These are phyloP conservation scores for Oligia latruncula DNA, from an alignment of 2,888 invertebrate genomes.

Conservation along the genomic window DNA sequence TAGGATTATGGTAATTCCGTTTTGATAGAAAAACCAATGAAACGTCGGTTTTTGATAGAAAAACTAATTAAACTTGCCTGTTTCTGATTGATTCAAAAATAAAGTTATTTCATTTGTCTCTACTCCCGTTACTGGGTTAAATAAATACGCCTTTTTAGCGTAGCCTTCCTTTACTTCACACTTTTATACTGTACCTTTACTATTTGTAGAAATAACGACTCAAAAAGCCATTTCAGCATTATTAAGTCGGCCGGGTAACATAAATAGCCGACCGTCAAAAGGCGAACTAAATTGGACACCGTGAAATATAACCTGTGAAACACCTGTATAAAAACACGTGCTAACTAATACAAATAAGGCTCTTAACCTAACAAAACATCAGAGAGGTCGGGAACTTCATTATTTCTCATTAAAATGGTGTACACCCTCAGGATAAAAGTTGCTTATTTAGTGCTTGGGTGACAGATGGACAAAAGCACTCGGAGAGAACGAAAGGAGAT, in stretches of 20 bases:
- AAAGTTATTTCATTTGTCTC: background rate
- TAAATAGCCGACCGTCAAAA: constrained; percentile 59
- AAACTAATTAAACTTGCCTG: constrained; percentile 4
- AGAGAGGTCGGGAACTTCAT: constrained; percentile 84
- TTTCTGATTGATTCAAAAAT: constrained; percentile 13
- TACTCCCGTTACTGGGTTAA: background rate
- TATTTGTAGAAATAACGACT: constrained; percentile 43
- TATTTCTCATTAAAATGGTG: constrained; percentile 87
- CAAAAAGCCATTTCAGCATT: constrained; percentile 35
- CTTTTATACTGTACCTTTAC: constrained; percentile 1
- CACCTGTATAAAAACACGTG: constrained; percentile 80
- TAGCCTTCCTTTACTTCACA: background rate
- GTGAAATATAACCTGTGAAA: constrained; percentile 66
- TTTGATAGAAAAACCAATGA: constrained; percentile 34
- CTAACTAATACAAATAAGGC: constrained; percentile 88
- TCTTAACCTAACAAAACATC: constrained; percentile 86
- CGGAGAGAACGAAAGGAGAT: constrained; percentile 73
- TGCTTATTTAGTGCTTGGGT: constrained; percentile 85
- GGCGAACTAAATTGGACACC: constrained; percentile 59
- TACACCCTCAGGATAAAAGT: constrained; percentile 84
- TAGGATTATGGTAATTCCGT: constrained; percentile 34
- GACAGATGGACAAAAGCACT: constrained; percentile 86
- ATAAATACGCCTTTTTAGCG: background rate
- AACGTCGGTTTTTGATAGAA: background rate
- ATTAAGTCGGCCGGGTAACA: constrained; percentile 52